Evolutionary conservation across 2,888 invertebrate species (phyloP), one percentile per base, ranked within the genome.

Genomic region (Drosophila nr. perissopoda): DNA sequence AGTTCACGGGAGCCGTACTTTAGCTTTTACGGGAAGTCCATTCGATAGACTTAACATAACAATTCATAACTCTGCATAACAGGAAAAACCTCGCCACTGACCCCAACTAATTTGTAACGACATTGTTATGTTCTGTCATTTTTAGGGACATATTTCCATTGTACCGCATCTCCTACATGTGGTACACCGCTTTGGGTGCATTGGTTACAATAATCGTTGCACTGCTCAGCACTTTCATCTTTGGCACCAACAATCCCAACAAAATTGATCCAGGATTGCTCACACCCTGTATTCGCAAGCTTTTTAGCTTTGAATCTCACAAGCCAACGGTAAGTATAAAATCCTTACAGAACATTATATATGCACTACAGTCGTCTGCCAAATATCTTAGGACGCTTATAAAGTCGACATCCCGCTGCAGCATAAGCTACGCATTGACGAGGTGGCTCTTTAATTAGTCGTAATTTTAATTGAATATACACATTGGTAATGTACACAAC

Each of bases 111-210:
- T 16, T 21, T 21, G 21, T 21, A 13, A 46, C 4, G 13, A 21
- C 13, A 16, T 16, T 16, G 16, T 25, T 46, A 16, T 25, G 2
- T 2, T 13, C 53, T n/a, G 10, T 54, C 13, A 18, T 31, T 76
- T 82, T 29, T 38, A 93, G 93, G 42, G 89, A 91, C 21, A 83
- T 93, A 48, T 92, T 93, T 79, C 91, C 92, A 0, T 70, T 97
- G 4, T 95, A 96, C 68, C 95, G 96, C 51, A 94, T 97, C 13
- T 97, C 97, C 0, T 97, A 97, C 91, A 94, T 97, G 93, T 97
- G 97, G 97, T 97, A 96, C 84, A 96, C 96, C 0, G 92, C 95
- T 5, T 91, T 95, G 25, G 96, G 95, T 16, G 93, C 94, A 7
- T 66, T 93, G 1, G 93, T 95, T 7, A 94, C 95, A 25, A 94